A percentile compares a stretch with the other conserved stretches of the same genome.
Evolutionary conservation across 2,797 vertebrate species (phyloP).

Genomic region (Prunella strophiata): DNA sequence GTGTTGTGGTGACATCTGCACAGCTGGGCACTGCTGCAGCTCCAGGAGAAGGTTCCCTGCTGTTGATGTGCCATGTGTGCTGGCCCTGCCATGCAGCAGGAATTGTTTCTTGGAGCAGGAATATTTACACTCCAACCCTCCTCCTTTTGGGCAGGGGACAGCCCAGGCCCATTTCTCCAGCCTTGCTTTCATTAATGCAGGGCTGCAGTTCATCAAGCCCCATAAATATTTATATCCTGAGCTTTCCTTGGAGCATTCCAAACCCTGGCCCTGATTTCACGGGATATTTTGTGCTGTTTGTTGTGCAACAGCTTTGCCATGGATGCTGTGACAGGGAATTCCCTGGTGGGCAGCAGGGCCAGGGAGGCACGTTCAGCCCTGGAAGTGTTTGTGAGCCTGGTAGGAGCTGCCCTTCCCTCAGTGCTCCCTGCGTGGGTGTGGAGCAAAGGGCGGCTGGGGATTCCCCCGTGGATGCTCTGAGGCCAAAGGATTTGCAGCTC

Average conservation of each 20-base stretch:
- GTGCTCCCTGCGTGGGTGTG: background rate
- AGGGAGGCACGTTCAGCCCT: background rate
- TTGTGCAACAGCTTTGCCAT: background rate
- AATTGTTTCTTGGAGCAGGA: background rate
- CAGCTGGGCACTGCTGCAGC: background rate
- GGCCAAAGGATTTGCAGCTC: background rate
- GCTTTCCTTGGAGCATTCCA: slow-evolving; percentile 27
- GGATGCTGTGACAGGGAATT: background rate
- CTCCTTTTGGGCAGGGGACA: background rate
- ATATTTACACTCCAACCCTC: background rate
- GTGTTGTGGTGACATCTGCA: fast-evolving
- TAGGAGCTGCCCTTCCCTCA: background rate
- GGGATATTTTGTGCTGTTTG: background rate
- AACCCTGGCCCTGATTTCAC: background rate
- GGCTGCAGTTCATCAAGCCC: slow-evolving; percentile 46
- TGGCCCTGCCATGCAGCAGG: background rate
- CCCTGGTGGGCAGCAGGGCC: background rate
- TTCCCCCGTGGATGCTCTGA: background rate
- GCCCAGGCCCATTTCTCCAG: background rate
- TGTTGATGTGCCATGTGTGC: background rate
- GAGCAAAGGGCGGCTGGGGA: background rate
- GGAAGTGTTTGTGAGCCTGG: background rate
- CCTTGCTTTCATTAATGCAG: slow-evolving; percentile 48
- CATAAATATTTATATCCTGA: slow-evolving; percentile 55
- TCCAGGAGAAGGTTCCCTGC: background rate